Conservation (phyloP, 2,113 vertebrate genomes). For the Brachyistius frenatus region DNA sequence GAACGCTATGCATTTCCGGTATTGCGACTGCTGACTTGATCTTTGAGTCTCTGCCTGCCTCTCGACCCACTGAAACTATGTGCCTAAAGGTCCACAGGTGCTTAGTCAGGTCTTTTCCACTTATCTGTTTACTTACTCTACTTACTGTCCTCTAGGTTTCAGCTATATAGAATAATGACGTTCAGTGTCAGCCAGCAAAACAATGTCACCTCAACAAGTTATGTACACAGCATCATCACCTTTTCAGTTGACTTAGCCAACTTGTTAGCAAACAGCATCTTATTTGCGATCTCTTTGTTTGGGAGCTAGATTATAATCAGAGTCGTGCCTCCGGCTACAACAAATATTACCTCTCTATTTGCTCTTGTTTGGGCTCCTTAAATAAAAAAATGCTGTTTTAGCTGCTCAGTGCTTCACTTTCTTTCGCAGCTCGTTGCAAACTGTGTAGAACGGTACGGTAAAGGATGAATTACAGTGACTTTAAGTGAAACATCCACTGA, state of each 20-base stretch:
- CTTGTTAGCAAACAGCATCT: background rate
- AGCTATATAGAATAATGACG: conserved; percentile 4
- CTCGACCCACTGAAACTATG: conserved; percentile 17
- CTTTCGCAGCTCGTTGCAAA: conserved; percentile 1
- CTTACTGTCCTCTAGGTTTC: conserved; percentile 1
- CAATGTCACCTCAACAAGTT: background rate
- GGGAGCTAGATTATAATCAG: background rate
- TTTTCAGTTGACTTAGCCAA: background rate
- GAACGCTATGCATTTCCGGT: conserved; percentile 47
- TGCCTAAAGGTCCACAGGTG: conserved; percentile 18
- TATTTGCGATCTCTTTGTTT: background rate
- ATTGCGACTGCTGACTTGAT: conserved; percentile 33
- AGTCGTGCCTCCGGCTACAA: background rate
- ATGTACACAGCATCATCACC: background rate
- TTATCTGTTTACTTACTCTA: background rate
- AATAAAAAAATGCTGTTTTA: background rate
- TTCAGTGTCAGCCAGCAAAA: background rate
- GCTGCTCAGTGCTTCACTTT: background rate
- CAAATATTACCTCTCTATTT: background rate
- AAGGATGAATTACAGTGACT: background rate
- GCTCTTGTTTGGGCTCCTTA: background rate
- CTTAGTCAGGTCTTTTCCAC: conserved; percentile 39
- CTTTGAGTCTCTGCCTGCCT: conserved; percentile 37
- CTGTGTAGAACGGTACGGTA: too few species aligned
- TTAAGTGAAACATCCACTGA: background rate